phyloP scores from a whole-genome alignment of 2,113 vertebrate species.

The Cavia aperea region DNA sequence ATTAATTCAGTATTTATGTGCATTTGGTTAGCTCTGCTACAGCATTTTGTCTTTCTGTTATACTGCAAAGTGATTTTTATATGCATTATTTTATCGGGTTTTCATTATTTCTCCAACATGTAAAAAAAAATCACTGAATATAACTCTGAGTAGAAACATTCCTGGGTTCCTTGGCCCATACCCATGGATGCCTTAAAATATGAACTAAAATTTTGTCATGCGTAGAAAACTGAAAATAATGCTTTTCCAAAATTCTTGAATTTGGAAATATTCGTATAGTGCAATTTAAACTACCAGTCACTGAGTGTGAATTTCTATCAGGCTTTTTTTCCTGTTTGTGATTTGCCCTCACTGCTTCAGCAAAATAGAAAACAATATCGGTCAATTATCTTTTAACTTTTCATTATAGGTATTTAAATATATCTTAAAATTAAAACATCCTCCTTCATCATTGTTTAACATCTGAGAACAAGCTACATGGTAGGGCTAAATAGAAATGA shows the following conservation, averaged over 20 bases:
- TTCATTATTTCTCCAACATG: background rate
- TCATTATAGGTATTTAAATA: background rate
- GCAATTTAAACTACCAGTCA: background rate
- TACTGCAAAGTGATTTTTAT: background rate
- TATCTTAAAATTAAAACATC: background rate
- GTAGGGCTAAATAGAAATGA: background rate
- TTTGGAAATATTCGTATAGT: background rate
- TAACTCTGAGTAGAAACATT: background rate
- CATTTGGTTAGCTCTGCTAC: background rate
- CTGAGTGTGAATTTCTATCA: background rate
- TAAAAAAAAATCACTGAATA: background rate
- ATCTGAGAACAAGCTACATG: background rate
- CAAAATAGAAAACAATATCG: background rate
- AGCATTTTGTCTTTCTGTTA: background rate
- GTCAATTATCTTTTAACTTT: background rate
- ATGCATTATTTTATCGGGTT: background rate
- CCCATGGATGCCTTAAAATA: accelerated
- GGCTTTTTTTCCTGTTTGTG: accelerated
- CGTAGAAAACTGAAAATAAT: background rate
- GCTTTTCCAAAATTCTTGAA: background rate
- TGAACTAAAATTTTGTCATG: background rate
- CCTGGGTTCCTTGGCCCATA: background rate
- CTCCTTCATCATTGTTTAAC: background rate
- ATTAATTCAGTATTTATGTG: background rate
- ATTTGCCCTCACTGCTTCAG: background rate